These are phyloP conservation scores for Procambarus clarkii DNA, from an alignment of 1,140 invertebrate genomes.

Conservation along the genomic window DNA sequence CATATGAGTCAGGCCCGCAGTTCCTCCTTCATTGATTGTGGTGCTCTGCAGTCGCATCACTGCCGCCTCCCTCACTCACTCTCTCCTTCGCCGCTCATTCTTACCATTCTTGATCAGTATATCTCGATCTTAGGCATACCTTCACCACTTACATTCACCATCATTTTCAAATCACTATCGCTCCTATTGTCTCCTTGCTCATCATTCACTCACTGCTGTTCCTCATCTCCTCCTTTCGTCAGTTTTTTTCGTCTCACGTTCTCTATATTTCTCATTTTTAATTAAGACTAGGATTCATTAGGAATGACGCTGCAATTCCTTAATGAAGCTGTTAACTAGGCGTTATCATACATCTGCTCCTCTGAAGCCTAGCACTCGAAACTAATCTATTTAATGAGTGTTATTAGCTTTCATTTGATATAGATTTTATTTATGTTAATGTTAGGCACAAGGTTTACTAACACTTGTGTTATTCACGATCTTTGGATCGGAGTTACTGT, in stretches of 20 bases:
- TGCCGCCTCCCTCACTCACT: background rate
- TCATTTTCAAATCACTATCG: background rate
- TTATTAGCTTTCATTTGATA: no score
- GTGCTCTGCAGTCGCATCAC: background rate
- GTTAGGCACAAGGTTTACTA: no score
- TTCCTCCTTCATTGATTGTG: constrained; percentile 4
- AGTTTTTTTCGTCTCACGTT: background rate
- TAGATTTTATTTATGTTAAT: no score
- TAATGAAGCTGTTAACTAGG: no score
- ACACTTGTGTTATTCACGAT: no score
- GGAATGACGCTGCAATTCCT: no score
- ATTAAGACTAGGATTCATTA: no score
- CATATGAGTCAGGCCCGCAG: background rate
- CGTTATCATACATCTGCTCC: no score
- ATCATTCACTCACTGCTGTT: background rate
- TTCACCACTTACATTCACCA: background rate
- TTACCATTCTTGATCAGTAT: background rate
- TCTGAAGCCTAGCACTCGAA: no score
- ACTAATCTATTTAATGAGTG: no score
- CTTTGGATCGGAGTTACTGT: no score
- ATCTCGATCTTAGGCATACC: background rate
- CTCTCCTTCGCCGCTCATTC: background rate
- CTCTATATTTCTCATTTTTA: no score
- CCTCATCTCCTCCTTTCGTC: background rate
- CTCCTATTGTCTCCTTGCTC: background rate